Percentiles rank a stretch among this genome's conserved stretches.
Conservation (phyloP, 2,888 invertebrate genomes). For the Drosophila recens region DNA sequence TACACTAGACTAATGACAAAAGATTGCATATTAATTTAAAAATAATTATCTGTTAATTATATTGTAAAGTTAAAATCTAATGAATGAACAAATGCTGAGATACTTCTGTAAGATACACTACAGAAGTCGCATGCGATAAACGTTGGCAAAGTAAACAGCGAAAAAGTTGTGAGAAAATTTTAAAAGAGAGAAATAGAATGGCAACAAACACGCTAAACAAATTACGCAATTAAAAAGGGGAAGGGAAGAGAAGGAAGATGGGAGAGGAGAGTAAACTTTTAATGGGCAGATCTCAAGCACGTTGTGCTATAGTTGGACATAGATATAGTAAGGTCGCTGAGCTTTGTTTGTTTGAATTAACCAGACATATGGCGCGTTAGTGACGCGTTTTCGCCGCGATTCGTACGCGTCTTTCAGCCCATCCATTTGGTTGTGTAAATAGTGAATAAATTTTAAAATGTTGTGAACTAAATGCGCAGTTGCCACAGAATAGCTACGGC, state of each 20-base stretch:
- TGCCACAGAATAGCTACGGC: slow-evolving; percentile 57
- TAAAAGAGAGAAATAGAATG: slow-evolving; percentile 22
- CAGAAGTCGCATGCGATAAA: slow-evolving; percentile 13
- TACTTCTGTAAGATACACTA: neutral
- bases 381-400: slow-evolving; percentile 56
- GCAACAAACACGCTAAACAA: slow-evolving; percentile 44
- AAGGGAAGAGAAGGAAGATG: neutral
- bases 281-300: slow-evolving; percentile 34
- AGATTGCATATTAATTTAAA: neutral
- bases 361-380: slow-evolving; percentile 52
- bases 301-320: slow-evolving; percentile 37
- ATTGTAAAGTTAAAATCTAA: neutral
- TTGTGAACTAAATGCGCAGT: slow-evolving; percentile 40
- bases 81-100: neutral
- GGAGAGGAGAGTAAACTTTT: slow-evolving; percentile 33
- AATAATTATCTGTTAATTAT: neutral
- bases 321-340: slow-evolving; percentile 21
- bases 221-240: slow-evolving; percentile 59
- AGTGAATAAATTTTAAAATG: slow-evolving; percentile 31
- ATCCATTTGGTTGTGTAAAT: slow-evolving; percentile 28
- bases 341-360: slow-evolving; percentile 21
- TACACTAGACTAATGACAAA: slow-evolving; percentile 2
- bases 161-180: slow-evolving; percentile 40
- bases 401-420: slow-evolving; percentile 38
- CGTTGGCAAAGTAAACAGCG: slow-evolving; percentile 19